Conservation (phyloP, 2,888 invertebrate species). For the Oscheius sp. region DNA sequence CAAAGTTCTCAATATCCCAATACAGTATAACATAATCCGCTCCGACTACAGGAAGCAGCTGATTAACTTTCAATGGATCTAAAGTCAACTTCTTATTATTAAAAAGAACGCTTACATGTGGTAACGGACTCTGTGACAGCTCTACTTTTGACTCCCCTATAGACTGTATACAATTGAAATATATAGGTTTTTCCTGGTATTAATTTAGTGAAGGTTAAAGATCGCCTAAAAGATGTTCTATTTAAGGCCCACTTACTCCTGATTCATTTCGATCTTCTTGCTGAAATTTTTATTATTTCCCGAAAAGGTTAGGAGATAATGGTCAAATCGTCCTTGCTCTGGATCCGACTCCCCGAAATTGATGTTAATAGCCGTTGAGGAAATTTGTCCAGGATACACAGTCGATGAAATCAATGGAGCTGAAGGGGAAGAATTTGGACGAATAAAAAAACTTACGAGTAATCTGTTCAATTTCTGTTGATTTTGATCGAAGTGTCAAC, state of each 20-base stretch:
- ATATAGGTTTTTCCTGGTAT: conserved; percentile 68
- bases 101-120: conserved; percentile 53
- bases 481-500: conserved; percentile 52
- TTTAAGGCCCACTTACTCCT: conserved; percentile 52
- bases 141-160: conserved; percentile 61
- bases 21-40: conserved; percentile 63
- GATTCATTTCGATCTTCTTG: conserved; percentile 59
- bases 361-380: conserved; percentile 66
- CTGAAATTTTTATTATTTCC: conserved; percentile 66
- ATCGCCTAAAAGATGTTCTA: conserved; percentile 48
- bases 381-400: conserved; percentile 67
- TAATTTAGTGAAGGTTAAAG: conserved; percentile 68
- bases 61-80: conserved; percentile 68
- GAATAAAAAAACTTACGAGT: conserved; percentile 49
- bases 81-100: too few species aligned
- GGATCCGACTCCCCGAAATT: conserved; percentile 68
- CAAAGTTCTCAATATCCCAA: conserved; percentile 69
- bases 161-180: conserved; percentile 65
- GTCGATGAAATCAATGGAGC: conserved; percentile 68
- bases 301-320: conserved; percentile 63
- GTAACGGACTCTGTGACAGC: conserved; percentile 64
- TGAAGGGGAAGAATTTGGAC: conserved; percentile 24
- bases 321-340: conserved; percentile 64
- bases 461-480: conserved; percentile 60
- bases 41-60: conserved; percentile 64